Evolutionary conservation across 2,888 invertebrate species (phyloP).

Genomic region (Eupithecia insigniata): DNA sequence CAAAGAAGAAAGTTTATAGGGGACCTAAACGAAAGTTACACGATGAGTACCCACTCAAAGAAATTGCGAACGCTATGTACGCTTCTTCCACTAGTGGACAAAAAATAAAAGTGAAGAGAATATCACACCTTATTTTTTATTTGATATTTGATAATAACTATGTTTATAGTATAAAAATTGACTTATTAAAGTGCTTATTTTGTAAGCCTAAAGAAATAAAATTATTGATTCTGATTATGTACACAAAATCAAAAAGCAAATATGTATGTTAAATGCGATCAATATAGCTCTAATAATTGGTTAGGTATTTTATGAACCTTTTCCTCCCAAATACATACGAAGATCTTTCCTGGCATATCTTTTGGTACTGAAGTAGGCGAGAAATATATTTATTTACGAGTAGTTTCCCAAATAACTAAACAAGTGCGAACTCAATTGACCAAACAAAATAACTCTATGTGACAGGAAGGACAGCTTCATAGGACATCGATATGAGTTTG

Average conservation of each 20-base stretch:
- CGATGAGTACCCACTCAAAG: neutral
- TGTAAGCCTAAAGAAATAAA: too few relatives aligned
- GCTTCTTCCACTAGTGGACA: too few relatives aligned
- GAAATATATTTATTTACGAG: neutral
- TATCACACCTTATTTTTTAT: too few relatives aligned
- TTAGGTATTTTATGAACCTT: neutral
- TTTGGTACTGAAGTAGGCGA: neutral
- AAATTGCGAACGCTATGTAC: neutral
- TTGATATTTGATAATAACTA: too few relatives aligned
- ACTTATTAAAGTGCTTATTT: too few relatives aligned
- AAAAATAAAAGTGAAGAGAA: too few relatives aligned
- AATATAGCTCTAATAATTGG: neutral
- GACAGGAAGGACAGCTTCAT: constrained; percentile 47
- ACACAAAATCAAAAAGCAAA: neutral
- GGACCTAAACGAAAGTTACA: neutral
- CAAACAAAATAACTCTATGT: constrained; percentile 52
- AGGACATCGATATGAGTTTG: neutral
- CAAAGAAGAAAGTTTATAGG: too few relatives aligned
- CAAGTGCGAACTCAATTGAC: constrained; percentile 48
- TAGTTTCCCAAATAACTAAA: constrained; percentile 28
- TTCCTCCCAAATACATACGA: neutral
- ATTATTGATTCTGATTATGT: too few relatives aligned
- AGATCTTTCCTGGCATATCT: neutral
- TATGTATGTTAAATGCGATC: neutral
- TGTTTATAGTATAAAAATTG: too few relatives aligned